A percentile compares a stretch with the other conserved stretches of the same genome.
Evolutionary conservation across 2,797 vertebrate species (phyloP).

Genomic region (Sardinella longiceps): DNA sequence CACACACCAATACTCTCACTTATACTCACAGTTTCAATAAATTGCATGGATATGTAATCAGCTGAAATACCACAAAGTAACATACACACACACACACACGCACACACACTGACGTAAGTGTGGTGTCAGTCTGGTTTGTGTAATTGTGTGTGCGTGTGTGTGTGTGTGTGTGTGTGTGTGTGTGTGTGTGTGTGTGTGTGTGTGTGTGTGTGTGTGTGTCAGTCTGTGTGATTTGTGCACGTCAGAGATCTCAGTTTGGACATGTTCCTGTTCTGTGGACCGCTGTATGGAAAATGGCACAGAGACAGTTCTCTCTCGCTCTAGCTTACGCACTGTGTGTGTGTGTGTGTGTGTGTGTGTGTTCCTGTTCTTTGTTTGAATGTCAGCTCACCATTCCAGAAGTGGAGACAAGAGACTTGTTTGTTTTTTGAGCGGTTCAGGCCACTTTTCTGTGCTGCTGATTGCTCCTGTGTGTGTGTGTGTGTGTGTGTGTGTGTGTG

Average conservation of each 20-base stretch:
- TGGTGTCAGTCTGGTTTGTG: constrained; percentile 48
- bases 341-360: constrained; percentile 9
- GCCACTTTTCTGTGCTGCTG: background rate
- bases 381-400: constrained; percentile 8
- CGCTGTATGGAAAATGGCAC: constrained; percentile 7
- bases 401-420: background rate
- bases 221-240: constrained; percentile 37
- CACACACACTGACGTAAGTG: constrained; percentile 9
- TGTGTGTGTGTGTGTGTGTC: background rate
- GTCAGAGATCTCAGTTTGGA: constrained; percentile 50
- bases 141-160: constrained; percentile 5
- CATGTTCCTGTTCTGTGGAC: background rate
- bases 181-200: constrained; percentile 48
- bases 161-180: constrained; percentile 31
- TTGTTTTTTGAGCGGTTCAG: background rate
- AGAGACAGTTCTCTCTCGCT: background rate
- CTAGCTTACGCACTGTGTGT: background rate
- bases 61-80: background rate
- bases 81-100: background rate
- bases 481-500: constrained; percentile 11
- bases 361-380: background rate
- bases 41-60: constrained; percentile 1
- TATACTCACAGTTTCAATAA: background rate
- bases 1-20: background rate
- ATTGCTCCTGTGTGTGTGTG: background rate